These are phyloP conservation scores for Smittia sp. DNA, from an alignment of 2,888 invertebrate genomes.

Conservation along the genomic window DNA sequence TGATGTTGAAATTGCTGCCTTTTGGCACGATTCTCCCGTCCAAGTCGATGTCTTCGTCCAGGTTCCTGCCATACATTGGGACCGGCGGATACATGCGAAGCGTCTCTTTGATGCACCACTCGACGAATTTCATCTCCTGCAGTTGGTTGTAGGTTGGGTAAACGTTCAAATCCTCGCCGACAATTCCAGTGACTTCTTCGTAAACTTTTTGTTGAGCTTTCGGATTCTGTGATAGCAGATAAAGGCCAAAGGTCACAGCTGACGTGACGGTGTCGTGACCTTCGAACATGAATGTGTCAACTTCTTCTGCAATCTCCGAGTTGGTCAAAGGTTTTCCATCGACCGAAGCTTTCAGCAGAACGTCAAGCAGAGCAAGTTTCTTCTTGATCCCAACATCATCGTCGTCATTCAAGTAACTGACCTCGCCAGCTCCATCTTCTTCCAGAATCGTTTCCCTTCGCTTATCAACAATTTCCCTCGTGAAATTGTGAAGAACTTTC, in stretches of 20 bases:
- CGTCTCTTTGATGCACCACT: constrained; percentile 52
- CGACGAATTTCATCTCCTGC: constrained; percentile 49
- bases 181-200: constrained; percentile 53
- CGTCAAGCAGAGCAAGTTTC: constrained; percentile 66
- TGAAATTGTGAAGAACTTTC: constrained; percentile 52
- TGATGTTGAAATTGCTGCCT: constrained; percentile 28
- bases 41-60: constrained; percentile 41
- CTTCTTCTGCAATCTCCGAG: constrained; percentile 64
- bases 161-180: constrained; percentile 49
- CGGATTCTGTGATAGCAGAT: constrained; percentile 54
- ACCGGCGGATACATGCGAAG: constrained; percentile 46
- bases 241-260: constrained; percentile 56
- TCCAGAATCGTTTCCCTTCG: constrained; percentile 44
- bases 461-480: constrained; percentile 54
- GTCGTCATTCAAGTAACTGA: background rate
- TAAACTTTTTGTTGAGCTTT: constrained; percentile 55
- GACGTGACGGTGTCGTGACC: constrained; percentile 58
- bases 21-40: constrained; percentile 11
- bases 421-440: constrained; percentile 4
- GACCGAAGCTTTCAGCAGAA: constrained; percentile 60
- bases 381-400: constrained; percentile 56
- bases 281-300: constrained; percentile 73
- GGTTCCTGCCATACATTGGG: constrained; percentile 43
- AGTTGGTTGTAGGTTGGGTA: constrained; percentile 47
- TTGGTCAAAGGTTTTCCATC: constrained; percentile 60